Evolutionary conservation across 2,113 vertebrate genomes (phyloP).

Genomic region (Asarcornis scutulata): DNA sequence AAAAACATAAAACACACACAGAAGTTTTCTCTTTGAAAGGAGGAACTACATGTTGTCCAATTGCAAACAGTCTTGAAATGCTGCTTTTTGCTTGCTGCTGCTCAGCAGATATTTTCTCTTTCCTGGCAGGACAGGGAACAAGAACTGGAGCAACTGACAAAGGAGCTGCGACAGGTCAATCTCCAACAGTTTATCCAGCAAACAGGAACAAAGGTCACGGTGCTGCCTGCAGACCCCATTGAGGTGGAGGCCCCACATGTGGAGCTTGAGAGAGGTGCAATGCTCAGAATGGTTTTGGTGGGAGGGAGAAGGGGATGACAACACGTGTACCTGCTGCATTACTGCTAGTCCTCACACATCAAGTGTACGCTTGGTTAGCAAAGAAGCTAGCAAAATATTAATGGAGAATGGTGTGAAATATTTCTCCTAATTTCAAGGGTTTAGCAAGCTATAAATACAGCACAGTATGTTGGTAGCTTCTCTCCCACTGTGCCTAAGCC

Average conservation of each 20-base stretch:
- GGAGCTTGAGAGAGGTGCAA: slow-evolving; percentile 79
- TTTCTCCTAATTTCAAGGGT: not conserved
- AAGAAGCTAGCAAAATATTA: not conserved
- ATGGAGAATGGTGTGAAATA: not conserved
- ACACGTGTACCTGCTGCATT: accelerated
- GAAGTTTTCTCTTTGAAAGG: not conserved
- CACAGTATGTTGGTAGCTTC: not conserved
- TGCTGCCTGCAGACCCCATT: slow-evolving; percentile 89
- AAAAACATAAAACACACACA: no score
- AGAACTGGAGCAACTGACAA: slow-evolving; percentile 95
- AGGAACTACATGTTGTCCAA: not conserved
- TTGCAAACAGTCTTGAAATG: not conserved
- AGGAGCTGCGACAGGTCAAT: slow-evolving; percentile 96
- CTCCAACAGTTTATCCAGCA: slow-evolving; percentile 98
- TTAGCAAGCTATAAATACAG: not conserved
- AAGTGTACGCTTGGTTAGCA: not conserved
- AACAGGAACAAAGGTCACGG: slow-evolving; percentile 95
- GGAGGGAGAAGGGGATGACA: not conserved
- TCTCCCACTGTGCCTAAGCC: not conserved
- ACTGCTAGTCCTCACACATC: accelerated
- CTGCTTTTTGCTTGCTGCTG: not conserved
- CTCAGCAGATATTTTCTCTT: not conserved
- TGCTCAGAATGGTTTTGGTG: not conserved
- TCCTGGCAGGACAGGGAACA: slow-evolving; percentile 89
- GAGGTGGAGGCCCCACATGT: slow-evolving; percentile 80